These are phyloP conservation scores for Brenthis hecate DNA, from an alignment of 2,888 invertebrate species.

Conservation along the genomic window DNA sequence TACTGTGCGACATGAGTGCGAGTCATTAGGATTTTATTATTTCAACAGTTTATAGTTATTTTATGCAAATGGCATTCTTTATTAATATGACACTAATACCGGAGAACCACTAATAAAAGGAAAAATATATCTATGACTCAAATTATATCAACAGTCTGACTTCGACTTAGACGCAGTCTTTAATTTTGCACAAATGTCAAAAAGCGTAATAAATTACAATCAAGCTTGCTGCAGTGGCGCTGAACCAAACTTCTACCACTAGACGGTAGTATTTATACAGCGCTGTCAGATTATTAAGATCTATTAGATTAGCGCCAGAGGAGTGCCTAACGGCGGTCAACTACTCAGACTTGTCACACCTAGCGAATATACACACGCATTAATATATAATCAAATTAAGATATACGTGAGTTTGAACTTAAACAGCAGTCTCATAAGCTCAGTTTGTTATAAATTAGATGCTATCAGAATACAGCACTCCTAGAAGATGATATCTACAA, in stretches of 20 bases:
- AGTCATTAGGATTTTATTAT: too few relatives aligned
- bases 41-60: too few relatives aligned
- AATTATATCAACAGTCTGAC: conserved; percentile 11
- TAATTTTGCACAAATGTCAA: conserved; percentile 33
- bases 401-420: conserved; percentile 13
- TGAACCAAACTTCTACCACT: conserved; percentile 25
- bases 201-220: conserved; percentile 36
- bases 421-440: neutral
- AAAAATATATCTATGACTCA: conserved; percentile 23
- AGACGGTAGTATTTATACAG: conserved; percentile 28
- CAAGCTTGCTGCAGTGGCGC: conserved; percentile 27
- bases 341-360: conserved; percentile 37
- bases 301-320: conserved; percentile 34
- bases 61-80: too few relatives aligned
- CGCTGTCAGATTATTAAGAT: conserved; percentile 31
- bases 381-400: conserved; percentile 15
- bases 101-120: neutral
- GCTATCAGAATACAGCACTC: neutral
- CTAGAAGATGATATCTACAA: neutral
- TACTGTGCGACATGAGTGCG: too few relatives aligned
- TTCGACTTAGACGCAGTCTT: conserved; percentile 24
- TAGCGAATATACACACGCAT: conserved; percentile 21
- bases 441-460: neutral
- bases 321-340: conserved; percentile 39
- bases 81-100: too few relatives aligned